A percentile compares a stretch with the other conserved stretches of the same genome.
Conservation (phyloP, 2,113 vertebrate species). For the Athene noctua region DNA sequence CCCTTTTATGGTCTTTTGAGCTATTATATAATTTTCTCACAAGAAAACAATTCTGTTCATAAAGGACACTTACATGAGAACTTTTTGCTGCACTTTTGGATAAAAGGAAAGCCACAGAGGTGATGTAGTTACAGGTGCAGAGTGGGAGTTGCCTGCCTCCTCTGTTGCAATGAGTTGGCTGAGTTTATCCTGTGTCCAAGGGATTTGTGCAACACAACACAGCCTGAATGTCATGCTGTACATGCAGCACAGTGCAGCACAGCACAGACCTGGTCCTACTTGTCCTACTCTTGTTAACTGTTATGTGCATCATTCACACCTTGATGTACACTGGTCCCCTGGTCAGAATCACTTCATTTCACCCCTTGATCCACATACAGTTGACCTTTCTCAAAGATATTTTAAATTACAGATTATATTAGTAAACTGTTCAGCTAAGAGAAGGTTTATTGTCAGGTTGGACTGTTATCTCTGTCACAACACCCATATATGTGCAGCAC, state of each 20-base stretch:
- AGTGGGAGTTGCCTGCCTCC: neutral
- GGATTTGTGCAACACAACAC: neutral
- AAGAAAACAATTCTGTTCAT: neutral
- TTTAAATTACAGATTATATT: neutral
- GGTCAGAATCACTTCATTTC: neutral
- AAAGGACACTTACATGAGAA: neutral
- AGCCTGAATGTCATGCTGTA: neutral
- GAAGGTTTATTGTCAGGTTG: neutral
- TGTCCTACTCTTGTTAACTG: neutral
- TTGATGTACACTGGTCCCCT: neutral
- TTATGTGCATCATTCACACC: neutral
- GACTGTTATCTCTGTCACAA: neutral
- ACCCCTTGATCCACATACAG: neutral
- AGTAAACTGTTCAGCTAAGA: neutral
- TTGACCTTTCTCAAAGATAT: neutral
- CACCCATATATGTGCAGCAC: fast-evolving
- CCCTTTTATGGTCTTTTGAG: neutral
- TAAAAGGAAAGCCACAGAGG: neutral
- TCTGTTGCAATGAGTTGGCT: neutral
- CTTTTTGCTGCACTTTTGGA: neutral
- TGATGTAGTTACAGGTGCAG: neutral
- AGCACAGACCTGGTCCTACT: neutral
- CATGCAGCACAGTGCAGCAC: neutral
- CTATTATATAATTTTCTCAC: neutral
- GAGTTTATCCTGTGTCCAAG: neutral